These are phyloP conservation scores for Limnothrissa miodon DNA, from an alignment of 2,113 vertebrate genomes.

Conservation along the genomic window DNA sequence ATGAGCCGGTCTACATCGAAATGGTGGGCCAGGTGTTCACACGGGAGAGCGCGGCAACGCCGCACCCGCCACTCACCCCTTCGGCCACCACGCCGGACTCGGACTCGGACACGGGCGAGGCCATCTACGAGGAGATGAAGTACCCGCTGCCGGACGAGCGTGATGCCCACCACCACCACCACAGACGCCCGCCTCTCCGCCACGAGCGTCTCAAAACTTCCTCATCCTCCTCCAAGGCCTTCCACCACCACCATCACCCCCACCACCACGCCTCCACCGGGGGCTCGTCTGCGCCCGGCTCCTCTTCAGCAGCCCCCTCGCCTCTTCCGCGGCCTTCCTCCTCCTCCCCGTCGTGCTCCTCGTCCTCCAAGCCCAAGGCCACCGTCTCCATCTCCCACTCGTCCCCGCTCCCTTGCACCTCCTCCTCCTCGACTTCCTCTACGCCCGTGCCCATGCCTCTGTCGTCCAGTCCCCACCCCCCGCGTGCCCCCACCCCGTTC, in stretches of 20 bases:
- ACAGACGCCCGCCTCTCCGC: constrained; percentile 61
- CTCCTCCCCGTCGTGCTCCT: constrained; percentile 57
- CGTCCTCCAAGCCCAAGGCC: constrained; percentile 73
- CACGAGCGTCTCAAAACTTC: constrained; percentile 48
- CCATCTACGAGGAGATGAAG: constrained; percentile 94
- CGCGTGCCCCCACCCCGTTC: constrained; percentile 75
- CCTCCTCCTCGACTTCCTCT: constrained; percentile 61
- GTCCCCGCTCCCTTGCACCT: constrained; percentile 67
- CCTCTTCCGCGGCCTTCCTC: constrained; percentile 68
- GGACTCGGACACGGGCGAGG: constrained; percentile 88
- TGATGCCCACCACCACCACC: constrained; percentile 46
- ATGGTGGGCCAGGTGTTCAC: constrained; percentile 89
- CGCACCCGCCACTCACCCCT: constrained; percentile 65
- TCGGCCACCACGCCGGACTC: constrained; percentile 77
- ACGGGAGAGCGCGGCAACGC: constrained; percentile 69
- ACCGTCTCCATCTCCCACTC: constrained; percentile 72
- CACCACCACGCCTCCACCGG: background rate
- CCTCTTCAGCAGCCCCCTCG: constrained; percentile 60
- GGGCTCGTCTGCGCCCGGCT: constrained; percentile 49
- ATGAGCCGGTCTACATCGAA: constrained; percentile 90
- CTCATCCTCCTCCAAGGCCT: constrained; percentile 61
- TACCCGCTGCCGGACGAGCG: constrained; percentile 78
- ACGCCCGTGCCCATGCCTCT: constrained; percentile 68
- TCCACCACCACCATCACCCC: constrained; percentile 40
- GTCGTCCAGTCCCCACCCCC: constrained; percentile 72